Base-by-base conservation (phyloP, 2,888 invertebrate genomes). In the Nephrotoma appendiculata region DNA sequence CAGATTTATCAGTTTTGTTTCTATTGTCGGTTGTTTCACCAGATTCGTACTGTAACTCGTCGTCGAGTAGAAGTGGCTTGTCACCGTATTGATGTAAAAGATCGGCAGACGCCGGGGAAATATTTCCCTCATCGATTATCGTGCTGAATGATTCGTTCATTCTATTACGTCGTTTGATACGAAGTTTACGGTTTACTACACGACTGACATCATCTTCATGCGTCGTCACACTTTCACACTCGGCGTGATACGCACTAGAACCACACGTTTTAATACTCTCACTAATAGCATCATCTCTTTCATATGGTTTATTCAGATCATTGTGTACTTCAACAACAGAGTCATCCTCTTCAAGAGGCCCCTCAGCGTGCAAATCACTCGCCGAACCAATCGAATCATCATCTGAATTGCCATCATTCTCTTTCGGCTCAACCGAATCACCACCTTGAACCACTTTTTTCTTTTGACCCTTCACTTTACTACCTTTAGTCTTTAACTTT, bases 71-170 rank as follows among this genome's bases (percentile, higher is more conserved):
- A 57, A 96, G 90, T 0, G 96, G 96, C 88, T 94, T 94, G 88
- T 95, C 95, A 0, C 96, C 96, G 89, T 95, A 95, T 88, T 95
- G 95, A 90, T 96, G 96, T 0, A 96, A 94, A 6, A 96, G 94
- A 88, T 96, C 94, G 87, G 89, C 90, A 44, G 91, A 91, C 2
- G 90, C 89, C 52, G 91, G 91, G 87, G 91, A 91, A 43, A 94
- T 91, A 85, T 94, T 93, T 89, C 93, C 94, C 84, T 93, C 93
- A 83, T 91, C 92, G 42, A 90, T 86, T 48, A 88, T 87, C 71
- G 87, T 88, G 15, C 87, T 87, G n/a, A 87, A 83, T 86, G 89
- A 89, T 86, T 91, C 91, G 83, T 88, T 87, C 84, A 88, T 88
- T 9, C 92, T 91, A 87, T 91, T 91, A 88, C 91, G 92, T 88